phyloP scores from a whole-genome alignment of 2,113 vertebrate species.

The Dipodomys spectabilis region DNA sequence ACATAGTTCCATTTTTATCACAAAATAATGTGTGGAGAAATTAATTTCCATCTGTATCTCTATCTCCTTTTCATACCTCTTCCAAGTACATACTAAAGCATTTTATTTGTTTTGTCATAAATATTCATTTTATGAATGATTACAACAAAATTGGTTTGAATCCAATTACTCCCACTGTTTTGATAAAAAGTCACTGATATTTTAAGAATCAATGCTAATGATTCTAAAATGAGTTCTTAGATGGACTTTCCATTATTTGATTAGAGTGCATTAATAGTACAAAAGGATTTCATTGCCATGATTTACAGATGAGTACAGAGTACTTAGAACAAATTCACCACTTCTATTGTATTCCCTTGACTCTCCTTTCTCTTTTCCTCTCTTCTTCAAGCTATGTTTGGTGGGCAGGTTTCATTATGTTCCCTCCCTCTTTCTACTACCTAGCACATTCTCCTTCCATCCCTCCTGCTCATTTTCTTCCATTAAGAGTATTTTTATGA shows the following conservation, averaged over 20 bases:
- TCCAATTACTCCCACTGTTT: not conserved
- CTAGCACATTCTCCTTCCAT: no score
- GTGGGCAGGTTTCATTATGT: no score
- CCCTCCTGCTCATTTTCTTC: no score
- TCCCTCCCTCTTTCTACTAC: no score
- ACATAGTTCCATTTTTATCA: not conserved
- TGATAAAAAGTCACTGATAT: not conserved
- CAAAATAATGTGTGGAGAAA: not conserved
- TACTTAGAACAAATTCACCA: no score
- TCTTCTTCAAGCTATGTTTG: no score
- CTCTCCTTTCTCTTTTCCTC: no score
- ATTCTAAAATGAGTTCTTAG: not conserved
- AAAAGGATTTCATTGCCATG: no score
- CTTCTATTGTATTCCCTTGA: no score
- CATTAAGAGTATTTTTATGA: not conserved
- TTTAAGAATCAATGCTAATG: not conserved
- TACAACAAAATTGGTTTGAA: not conserved
- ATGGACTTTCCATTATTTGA: no score
- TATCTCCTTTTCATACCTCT: not conserved
- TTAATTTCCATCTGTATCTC: not conserved
- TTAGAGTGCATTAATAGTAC: no score
- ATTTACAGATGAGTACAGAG: no score
- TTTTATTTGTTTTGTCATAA: not conserved
- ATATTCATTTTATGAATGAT: not conserved
- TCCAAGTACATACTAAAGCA: not conserved